Base-by-base conservation (phyloP, 2,888 invertebrate genomes). In the Stenichneumon culpator region DNA sequence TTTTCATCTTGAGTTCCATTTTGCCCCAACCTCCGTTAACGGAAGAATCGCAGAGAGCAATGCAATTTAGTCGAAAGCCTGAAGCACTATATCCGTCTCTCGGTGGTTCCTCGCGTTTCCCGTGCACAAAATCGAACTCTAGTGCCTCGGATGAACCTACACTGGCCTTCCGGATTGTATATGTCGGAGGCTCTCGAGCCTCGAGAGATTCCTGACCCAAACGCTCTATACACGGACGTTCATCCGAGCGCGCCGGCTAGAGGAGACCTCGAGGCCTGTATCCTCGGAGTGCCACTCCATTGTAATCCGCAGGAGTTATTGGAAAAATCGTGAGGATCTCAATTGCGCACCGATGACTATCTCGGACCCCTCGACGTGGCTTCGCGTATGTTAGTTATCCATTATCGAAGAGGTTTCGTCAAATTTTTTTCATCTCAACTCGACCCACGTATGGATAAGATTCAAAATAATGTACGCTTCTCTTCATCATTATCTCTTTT, bases 131-230 rank as follows among this genome's bases (percentile, higher is more conserved):
- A 67, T 77, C 65, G 52, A 52, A 52, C 36, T 67, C 52, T 16
- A 25, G 75, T 22, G 67, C 36, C 22, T 50, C 16, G n/a, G 28
- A 25, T 65, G 19, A 63, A 75, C 47, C 25, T 36, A 28, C 16
- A 11, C 52, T 32, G 5, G 44, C 32, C 52, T 22, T 32, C 7
- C 36, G 3, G 47, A 63, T 75, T 67, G 67, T 77, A 54, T 22
- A 36, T 44, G 14, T 77, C 52, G 52, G 75, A 54, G 25, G 19
- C 50, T 19, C 7, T 32, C 19, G 16, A 32, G 57, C 22, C 60
- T 60, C 65, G 50, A 36, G 65, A 65, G 52, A 67, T 77, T 65
- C 75, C 75, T 50, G n/a, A 36, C 25, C 36, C 14, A 32, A 75
- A 44, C 47, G 36, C 32, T 75, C 19, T 65, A 67, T 67, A 54